Percentiles rank a stretch among this genome's conserved stretches.
These are phyloP conservation scores for Platynereis dumerilii DNA, from an alignment of 2,888 invertebrate genomes.

Conservation along the genomic window DNA sequence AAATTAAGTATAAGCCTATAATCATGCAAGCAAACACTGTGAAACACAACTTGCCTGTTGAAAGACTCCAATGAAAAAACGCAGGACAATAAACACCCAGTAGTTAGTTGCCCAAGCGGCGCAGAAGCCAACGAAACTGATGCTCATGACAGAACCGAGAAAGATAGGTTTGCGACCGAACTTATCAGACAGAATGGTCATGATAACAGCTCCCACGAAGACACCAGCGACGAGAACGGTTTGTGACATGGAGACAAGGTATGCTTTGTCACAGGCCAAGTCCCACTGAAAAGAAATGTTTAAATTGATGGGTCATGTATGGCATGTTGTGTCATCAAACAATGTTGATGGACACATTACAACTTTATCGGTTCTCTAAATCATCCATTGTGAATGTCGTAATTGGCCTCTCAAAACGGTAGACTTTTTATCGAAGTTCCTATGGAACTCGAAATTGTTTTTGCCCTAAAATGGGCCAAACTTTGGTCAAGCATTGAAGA, in stretches of 20 bases:
- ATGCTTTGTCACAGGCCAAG: slow-evolving; percentile 11
- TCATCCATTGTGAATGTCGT: too few species aligned
- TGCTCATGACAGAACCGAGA: slow-evolving; percentile 3
- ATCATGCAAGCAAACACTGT: background rate
- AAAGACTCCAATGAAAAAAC: slow-evolving; percentile 29
- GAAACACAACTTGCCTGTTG: slow-evolving; percentile 30
- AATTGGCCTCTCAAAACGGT: too few species aligned
- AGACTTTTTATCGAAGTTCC: too few species aligned
- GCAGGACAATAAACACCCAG: slow-evolving; percentile 23
- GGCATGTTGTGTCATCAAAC: too few species aligned
- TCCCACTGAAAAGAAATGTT: slow-evolving; percentile 19
- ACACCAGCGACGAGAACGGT: slow-evolving; percentile 22
- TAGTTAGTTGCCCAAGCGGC: slow-evolving; percentile 15
- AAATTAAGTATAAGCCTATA: too few species aligned
- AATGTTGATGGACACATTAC: too few species aligned
- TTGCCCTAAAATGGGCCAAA: too few species aligned
- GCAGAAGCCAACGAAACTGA: slow-evolving; percentile 1
- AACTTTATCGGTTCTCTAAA: too few species aligned
- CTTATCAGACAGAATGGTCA: slow-evolving; percentile 10
- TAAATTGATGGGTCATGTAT: background rate
- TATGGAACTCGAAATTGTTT: too few species aligned
- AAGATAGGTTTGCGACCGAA: slow-evolving; percentile 16
- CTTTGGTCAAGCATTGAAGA: too few species aligned
- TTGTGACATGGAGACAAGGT: slow-evolving; percentile 17
- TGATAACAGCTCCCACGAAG: slow-evolving; percentile 15